Percentiles rank a stretch among this genome's conserved stretches.
These are phyloP conservation scores for Microcebus murinus DNA, from an alignment of 2,113 vertebrate species.

Conservation along the genomic window DNA sequence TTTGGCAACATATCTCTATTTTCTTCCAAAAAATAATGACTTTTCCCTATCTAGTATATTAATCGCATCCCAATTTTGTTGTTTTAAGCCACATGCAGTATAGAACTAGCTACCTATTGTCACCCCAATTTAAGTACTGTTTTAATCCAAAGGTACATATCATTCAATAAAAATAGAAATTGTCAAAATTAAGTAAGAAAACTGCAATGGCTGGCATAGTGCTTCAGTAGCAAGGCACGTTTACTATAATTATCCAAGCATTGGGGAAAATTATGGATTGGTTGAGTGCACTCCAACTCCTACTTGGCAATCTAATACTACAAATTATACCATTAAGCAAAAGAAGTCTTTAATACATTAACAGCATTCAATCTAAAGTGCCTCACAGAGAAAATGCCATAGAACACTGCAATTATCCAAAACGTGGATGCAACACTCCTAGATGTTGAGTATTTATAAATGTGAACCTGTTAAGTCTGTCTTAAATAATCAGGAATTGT, in stretches of 20 bases:
- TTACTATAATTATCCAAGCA: constrained; percentile 39
- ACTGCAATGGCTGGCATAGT: not conserved
- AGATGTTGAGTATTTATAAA: constrained; percentile 49
- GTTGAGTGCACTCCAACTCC: constrained; percentile 3
- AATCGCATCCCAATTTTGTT: not conserved
- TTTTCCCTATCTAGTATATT: not conserved
- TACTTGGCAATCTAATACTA: constrained; percentile 55
- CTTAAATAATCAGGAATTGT: constrained; percentile 55
- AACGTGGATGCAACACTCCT: not conserved
- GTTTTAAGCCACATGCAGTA: constrained; percentile 1
- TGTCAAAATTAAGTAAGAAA: constrained; percentile 49
- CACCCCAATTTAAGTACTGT: not conserved
- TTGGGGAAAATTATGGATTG: constrained; percentile 35
- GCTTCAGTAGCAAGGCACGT: not conserved
- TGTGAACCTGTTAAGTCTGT: constrained; percentile 20
- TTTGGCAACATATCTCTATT: not conserved
- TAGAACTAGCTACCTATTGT: not conserved
- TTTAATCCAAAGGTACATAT: constrained; percentile 50
- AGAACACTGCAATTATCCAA: constrained; percentile 40
- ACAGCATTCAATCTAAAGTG: constrained; percentile 56
- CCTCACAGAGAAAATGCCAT: not conserved
- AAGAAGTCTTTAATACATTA: constrained; percentile 69
- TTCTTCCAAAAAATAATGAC: not conserved
- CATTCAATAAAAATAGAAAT: constrained; percentile 2
- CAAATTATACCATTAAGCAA: constrained; percentile 21